Conservation (phyloP, 2,797 vertebrate species). For the Phrynocephalus vlangalii region DNA sequence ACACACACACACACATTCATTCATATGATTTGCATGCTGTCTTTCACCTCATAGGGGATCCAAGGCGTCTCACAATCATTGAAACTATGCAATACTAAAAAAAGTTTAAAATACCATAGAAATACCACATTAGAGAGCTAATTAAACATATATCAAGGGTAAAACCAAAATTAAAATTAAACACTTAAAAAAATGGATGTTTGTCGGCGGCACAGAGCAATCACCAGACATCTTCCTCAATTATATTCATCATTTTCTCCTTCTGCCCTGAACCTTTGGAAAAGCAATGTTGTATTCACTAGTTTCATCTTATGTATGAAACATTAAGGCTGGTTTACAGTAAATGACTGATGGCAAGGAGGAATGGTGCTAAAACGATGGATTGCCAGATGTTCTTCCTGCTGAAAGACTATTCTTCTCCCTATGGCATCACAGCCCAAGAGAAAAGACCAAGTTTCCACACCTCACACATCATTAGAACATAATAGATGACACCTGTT, state of each 20-base stretch:
- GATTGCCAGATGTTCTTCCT: conserved; percentile 13
- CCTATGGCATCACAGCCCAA: background rate
- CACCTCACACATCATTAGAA: background rate
- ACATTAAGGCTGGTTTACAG: background rate
- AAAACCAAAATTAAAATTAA: conserved; percentile 44
- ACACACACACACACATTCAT: too few relatives aligned
- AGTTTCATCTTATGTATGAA: background rate
- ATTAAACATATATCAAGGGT: too few relatives aligned
- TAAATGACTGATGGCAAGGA: background rate
- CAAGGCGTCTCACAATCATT: too few relatives aligned
- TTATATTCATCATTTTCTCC: background rate
- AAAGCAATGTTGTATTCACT: background rate
- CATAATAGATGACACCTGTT: background rate
- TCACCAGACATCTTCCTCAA: background rate
- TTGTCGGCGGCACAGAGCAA: too few relatives aligned
- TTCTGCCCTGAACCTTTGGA: background rate
- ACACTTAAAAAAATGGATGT: conserved; percentile 14
- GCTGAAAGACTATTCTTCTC: background rate
- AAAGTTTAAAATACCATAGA: too few relatives aligned
- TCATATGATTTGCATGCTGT: too few relatives aligned
- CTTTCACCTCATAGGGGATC: too few relatives aligned
- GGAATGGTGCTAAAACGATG: background rate
- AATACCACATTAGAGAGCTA: too few relatives aligned
- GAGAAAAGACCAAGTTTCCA: background rate
- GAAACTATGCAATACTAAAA: too few relatives aligned